These are phyloP conservation scores for Myripristis jacobus DNA, from an alignment of 2,797 vertebrate species.

Conservation along the genomic window DNA sequence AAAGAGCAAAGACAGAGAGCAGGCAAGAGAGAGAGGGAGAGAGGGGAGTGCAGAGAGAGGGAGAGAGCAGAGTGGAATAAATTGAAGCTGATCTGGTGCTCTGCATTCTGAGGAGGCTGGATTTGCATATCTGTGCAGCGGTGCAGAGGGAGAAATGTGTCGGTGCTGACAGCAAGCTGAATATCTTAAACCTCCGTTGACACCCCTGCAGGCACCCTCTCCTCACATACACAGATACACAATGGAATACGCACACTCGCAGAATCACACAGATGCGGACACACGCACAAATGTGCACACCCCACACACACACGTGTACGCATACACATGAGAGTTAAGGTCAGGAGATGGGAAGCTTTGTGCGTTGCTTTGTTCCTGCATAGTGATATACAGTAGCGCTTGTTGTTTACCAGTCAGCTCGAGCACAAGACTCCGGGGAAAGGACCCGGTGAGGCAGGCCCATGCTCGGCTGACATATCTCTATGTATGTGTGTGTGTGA, in stretches of 20 bases:
- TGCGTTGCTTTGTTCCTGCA: slow-evolving; percentile 75
- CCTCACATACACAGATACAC: slow-evolving; percentile 61
- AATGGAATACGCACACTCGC: slow-evolving; percentile 49
- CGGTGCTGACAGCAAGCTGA: slow-evolving; percentile 85
- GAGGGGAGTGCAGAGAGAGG: slow-evolving; percentile 50
- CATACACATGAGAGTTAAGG: slow-evolving; percentile 65
- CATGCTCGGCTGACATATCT: slow-evolving; percentile 69
- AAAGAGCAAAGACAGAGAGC: slow-evolving; percentile 38
- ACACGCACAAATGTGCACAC: slow-evolving; percentile 4
- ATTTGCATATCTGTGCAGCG: slow-evolving; percentile 88
- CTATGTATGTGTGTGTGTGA: slow-evolving; percentile 36
- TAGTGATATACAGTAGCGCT: slow-evolving; percentile 75
- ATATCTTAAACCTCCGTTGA: slow-evolving; percentile 84
- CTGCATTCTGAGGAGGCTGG: slow-evolving; percentile 82
- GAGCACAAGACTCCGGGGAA: slow-evolving; percentile 71
- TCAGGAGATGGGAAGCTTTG: slow-evolving; percentile 76
- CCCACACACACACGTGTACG: not conserved
- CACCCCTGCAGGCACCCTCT: slow-evolving; percentile 79
- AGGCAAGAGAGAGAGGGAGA: slow-evolving; percentile 22
- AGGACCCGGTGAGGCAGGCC: slow-evolving; percentile 58
- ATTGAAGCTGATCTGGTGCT: slow-evolving; percentile 86
- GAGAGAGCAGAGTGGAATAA: slow-evolving; percentile 81
- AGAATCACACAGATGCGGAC: slow-evolving; percentile 13
- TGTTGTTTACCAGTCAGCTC: slow-evolving; percentile 83
- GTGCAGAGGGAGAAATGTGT: slow-evolving; percentile 87